These are phyloP conservation scores for Calameuta filiformis DNA, from an alignment of 2,888 invertebrate genomes.

Conservation along the genomic window DNA sequence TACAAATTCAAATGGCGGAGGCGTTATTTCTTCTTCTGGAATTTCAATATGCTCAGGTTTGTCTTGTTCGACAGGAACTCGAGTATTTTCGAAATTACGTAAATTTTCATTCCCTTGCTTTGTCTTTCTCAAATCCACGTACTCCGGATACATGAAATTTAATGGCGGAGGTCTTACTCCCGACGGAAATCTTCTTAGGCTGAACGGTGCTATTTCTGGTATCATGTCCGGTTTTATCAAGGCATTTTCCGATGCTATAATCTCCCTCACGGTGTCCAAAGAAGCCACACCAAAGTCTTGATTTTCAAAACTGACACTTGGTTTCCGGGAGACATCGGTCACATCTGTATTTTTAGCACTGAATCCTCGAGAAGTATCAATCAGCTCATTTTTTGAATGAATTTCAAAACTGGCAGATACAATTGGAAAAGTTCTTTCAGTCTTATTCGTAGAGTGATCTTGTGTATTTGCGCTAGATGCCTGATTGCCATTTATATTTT, in stretches of 20 bases:
- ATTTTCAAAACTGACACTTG: background rate
- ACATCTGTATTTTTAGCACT: background rate
- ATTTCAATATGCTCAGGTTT: background rate
- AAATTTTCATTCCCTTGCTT: background rate
- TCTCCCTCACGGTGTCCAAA: background rate
- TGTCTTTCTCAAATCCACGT: background rate
- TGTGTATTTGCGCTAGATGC: background rate
- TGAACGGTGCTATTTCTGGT: background rate
- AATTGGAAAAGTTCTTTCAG: background rate
- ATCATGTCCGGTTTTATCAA: background rate
- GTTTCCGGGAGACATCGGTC: background rate
- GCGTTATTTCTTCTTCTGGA: background rate
- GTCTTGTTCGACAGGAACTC: background rate
- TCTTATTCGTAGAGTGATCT: background rate
- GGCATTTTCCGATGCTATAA: background rate
- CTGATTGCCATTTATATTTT: background rate
- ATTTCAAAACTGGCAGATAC: background rate
- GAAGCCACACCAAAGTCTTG: background rate
- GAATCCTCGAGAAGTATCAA: background rate
- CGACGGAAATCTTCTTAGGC: background rate
- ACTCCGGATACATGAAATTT: background rate
- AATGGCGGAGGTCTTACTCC: background rate
- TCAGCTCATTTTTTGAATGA: background rate
- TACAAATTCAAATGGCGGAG: background rate
- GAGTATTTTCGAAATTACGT: background rate